Base-by-base conservation (phyloP, 2,888 invertebrate species). In the Rhogogaster chlorosoma region DNA sequence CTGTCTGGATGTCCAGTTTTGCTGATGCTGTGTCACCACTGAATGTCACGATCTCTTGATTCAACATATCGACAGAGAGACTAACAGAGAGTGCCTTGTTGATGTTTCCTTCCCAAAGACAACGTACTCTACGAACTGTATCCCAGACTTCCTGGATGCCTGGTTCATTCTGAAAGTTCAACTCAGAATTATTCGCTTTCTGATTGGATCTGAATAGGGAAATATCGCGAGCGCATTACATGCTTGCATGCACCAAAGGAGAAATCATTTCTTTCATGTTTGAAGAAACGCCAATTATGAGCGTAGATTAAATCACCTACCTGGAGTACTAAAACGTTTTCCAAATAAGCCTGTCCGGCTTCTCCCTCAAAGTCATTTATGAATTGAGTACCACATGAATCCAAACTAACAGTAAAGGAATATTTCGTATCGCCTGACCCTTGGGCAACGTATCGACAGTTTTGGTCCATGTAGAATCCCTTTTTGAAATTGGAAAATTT, bases 11-110 rank as follows among this genome's bases (percentile, higher is more conserved):
- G 88, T 97, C 97, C 80, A 97, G 93, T 86, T 96, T 95, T 7
- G 97, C 97, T 93, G 96, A 96, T 0, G 97, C 97, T 0, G 97
- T 97, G 88, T 97, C 97, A n/a, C 97, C 97, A 88, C 96, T 97
- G 93, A 97, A 97, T 82, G 97, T 97, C 85, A 97, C 96, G 12
- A 97, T 96, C 88, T 97, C 96, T 91, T 97, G 96, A 88, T 96
- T 97, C 87, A 97, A 93, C 96, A 97, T 97, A 42, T 97, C 97
- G 0, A 97, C 97, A 88, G 96, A 96, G 29, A 97, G 94, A 22
- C 96, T 96, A 0, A 97, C 96, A 0, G 96, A 95, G 78, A 97
- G 93, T 18, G 96, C 96, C 89, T 97, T 96, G 84, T 96, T 97
- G 82, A 97, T 93, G 89, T 96, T 97, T 22, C 97, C 97, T 94